Conservation (phyloP, 2,113 vertebrate genomes). For the Ictidomys tridecemlineatus region DNA sequence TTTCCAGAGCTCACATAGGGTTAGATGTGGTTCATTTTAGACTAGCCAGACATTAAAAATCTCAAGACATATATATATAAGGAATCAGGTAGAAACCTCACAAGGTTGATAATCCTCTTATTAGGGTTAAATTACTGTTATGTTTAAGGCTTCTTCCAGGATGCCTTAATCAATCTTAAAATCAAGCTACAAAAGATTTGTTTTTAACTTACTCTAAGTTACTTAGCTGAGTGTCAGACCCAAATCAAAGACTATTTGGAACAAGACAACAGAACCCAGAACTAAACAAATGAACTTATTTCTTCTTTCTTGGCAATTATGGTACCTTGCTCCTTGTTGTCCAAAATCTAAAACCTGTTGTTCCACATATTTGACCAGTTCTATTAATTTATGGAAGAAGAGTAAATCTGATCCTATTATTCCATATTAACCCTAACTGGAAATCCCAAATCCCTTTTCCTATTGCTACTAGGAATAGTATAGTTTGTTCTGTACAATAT, state of each 20-base stretch:
- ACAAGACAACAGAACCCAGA: background rate
- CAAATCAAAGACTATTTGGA: background rate
- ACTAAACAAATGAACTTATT: background rate
- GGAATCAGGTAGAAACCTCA: background rate
- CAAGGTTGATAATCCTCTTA: background rate
- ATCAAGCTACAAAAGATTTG: background rate
- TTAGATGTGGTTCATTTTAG: background rate
- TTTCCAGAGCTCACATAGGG: background rate
- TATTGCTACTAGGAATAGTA: background rate
- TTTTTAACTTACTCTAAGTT: background rate
- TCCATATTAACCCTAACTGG: background rate
- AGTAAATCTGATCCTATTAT: background rate
- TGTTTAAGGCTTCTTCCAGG: background rate
- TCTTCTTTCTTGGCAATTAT: background rate
- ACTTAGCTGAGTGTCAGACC: background rate
- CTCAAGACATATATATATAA: background rate
- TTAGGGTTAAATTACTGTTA: background rate
- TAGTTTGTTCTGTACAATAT: background rate
- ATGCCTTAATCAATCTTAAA: background rate
- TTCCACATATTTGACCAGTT: slow-evolving; percentile 8
- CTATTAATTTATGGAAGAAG: background rate
- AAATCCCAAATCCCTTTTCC: background rate
- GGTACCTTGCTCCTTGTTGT: background rate
- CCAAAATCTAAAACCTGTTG: background rate
- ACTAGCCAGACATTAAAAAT: background rate